phyloP scores from a whole-genome alignment of 2,113 vertebrate genomes.

The Neomonachus schauinslandi region DNA sequence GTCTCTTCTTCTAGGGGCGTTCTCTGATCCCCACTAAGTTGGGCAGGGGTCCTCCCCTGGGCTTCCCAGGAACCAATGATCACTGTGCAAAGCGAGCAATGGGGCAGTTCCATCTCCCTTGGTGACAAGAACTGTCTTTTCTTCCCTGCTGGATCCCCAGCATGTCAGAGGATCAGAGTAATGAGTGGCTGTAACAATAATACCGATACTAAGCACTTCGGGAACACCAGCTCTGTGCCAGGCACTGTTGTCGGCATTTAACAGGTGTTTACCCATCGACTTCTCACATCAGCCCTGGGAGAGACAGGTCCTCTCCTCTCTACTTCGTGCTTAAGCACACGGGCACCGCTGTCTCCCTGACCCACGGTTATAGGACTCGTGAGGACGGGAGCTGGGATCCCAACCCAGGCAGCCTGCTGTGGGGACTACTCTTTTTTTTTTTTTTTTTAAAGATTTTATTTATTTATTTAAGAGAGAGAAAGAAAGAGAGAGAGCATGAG shows the following conservation, averaged over 20 bases:
- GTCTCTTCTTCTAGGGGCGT: too few species aligned
- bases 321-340: neutral
- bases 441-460: too few species aligned
- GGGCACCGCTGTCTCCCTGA: neutral
- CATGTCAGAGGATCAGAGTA: neutral
- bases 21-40: neutral
- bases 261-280: neutral
- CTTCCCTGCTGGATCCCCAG: neutral
- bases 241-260: neutral
- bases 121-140: neutral
- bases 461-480: neutral
- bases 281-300: neutral
- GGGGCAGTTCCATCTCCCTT: neutral
- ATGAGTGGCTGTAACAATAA: neutral
- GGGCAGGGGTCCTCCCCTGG: neutral
- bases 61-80: neutral
- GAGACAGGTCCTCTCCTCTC: neutral
- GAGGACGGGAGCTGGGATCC: neutral
- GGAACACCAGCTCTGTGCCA: neutral
- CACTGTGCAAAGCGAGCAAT: neutral
- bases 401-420: neutral
- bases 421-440: neutral
- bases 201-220: neutral
- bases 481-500: too few species aligned
- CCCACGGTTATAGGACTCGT: rapidly evolving